Conservation (phyloP, 2,113 vertebrate species). For the Peromyscus californicus region DNA sequence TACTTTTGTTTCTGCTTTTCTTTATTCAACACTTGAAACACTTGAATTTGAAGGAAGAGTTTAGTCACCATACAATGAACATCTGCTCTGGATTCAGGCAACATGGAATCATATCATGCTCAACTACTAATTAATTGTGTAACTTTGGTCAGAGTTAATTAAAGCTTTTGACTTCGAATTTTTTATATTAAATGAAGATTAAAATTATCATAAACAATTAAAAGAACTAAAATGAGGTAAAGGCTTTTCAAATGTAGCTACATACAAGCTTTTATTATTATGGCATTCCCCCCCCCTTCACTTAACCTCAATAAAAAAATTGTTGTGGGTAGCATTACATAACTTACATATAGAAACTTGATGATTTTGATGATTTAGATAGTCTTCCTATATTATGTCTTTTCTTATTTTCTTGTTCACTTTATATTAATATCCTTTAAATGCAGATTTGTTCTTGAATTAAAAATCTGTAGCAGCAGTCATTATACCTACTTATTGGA, state of each 20-base stretch:
- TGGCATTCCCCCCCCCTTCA: not conserved
- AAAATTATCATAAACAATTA: not conserved
- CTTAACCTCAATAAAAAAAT: not conserved
- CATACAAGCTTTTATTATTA: not conserved
- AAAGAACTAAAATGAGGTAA: not conserved
- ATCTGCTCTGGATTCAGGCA: not conserved
- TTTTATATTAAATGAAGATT: not conserved
- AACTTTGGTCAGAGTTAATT: constrained; percentile 24
- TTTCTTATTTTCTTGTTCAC: not conserved
- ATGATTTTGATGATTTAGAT: not conserved
- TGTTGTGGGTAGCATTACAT: not conserved
- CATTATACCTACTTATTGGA: not conserved
- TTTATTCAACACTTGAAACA: not conserved
- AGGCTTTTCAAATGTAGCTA: not conserved
- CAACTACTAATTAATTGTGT: constrained; percentile 21
- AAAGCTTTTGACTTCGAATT: not conserved
- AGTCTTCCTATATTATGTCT: not conserved
- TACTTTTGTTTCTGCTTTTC: too few species aligned
- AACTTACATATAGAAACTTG: not conserved
- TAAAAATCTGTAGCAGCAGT: not conserved
- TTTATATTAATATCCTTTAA: not conserved
- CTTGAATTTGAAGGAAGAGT: constrained; percentile 26
- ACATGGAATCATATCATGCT: not conserved
- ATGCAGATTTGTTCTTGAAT: not conserved
- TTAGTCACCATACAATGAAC: not conserved